Evolutionary conservation across 2,797 vertebrate species (phyloP).

Genomic region (Ctenosaura bakeri): DNA sequence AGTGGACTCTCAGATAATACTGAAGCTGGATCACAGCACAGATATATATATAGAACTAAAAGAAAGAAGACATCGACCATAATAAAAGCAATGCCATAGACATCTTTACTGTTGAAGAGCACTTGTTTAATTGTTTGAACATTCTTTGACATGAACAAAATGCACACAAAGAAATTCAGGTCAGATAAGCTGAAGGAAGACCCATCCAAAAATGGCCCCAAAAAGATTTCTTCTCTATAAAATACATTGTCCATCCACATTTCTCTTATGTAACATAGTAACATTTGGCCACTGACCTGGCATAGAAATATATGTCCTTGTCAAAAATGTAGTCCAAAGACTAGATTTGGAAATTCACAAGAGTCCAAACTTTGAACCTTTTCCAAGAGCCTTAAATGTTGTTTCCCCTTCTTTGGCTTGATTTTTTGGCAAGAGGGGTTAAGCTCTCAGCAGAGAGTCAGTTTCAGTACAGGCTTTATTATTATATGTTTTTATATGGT

Average conservation of each 20-base stretch:
- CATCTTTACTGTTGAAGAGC: constrained; percentile 8
- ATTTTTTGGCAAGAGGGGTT: background rate
- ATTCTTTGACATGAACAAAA: background rate
- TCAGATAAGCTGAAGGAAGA: constrained; percentile 7
- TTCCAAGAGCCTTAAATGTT: background rate
- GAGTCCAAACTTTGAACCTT: background rate
- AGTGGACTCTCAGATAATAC: constrained; percentile 8
- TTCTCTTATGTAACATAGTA: background rate
- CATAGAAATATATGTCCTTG: background rate
- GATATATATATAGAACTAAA: constrained; percentile 2
- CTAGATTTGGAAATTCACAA: constrained; percentile 23
- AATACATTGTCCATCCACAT: background rate
- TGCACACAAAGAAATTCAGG: background rate
- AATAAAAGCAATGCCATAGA: background rate
- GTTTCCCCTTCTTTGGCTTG: background rate
- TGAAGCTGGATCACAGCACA: background rate
- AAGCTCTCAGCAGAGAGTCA: constrained; percentile 1
- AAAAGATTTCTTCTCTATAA: background rate
- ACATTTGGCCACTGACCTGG: background rate
- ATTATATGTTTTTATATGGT: background rate
- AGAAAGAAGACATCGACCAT: constrained; percentile 3
- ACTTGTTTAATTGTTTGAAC: background rate
- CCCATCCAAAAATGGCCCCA: background rate
- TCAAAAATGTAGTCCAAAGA: background rate
- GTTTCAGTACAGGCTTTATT: background rate